Base-by-base conservation (phyloP, 2,797 vertebrate species). In the Eptatretus atami region DNA sequence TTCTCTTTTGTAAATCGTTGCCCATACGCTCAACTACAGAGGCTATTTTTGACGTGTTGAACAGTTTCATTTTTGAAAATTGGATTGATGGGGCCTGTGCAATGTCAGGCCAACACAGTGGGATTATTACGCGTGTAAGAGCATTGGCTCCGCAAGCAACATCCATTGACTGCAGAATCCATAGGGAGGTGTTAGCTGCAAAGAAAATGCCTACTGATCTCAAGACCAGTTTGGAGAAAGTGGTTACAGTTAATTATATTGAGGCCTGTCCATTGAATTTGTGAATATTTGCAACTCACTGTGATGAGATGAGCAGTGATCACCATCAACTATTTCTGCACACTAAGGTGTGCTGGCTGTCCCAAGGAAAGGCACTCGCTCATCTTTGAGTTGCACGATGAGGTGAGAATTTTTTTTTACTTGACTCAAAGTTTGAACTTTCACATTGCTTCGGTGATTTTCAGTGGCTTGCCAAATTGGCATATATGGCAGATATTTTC, bases 401-500 rank as follows among this genome's bases (percentile, higher is more conserved):
- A 2, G 63, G 63, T 65, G 31, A 66, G 1, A 67, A n/a, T 11
- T 54, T 69, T 63, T 68, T 66, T 19, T 52, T 67, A 52, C 53
- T 67, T 52, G 53, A 65, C 13, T 64, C 19, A 19, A 53, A 63
- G 66, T 63, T 67, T 67, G 13, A 65, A n/a, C 54, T 65, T 25
- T 64, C 54, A 52, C 52, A 66, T 53, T 25, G 63, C 52, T 64
- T 66, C 54, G 11, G 53, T 66, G 67, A 65, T 53, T 68, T 68
- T 54, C 53, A 54, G 6, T 69, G 67, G 65, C 57, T 69, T 2
- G 54, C 69, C 55, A 65, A 67, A 61, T 44, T 67, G 63, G 55
- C 66, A 11, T 66, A 67, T 52, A 52, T 69, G 19, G 64, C 66
- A 63, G 65, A 69, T 66, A 44, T 67, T 53, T 67, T 66, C 63